Evolutionary conservation across 2,113 vertebrate species (phyloP).

Genomic region (Theristicus caerulescens): DNA sequence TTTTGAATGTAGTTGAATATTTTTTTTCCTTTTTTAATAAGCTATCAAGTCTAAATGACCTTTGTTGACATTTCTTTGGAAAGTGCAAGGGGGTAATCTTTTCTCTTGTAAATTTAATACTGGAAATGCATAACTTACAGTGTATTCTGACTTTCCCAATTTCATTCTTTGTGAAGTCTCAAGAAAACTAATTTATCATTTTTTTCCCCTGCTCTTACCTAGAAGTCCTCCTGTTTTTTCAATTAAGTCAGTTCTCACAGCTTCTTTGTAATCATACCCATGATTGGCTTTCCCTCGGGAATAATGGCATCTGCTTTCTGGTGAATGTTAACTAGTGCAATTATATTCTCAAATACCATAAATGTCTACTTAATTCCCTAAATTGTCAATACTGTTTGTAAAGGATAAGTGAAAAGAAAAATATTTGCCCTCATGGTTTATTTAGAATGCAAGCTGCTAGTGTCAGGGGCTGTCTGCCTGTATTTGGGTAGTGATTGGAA

Average conservation of each 20-base stretch:
- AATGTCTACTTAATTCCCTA: constrained; percentile 29
- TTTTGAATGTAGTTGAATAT: not conserved
- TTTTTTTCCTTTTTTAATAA: not conserved
- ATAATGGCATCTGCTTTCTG: constrained; percentile 30
- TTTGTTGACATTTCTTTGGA: not conserved
- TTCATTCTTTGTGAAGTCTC: not conserved
- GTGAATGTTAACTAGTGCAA: constrained; percentile 37
- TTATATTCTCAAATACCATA: constrained; percentile 46
- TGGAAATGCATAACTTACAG: not conserved
- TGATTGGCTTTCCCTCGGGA: constrained; percentile 1
- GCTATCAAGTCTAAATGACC: not conserved
- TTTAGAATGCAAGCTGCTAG: not conserved
- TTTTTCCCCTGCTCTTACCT: not conserved
- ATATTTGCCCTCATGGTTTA: constrained; percentile 27
- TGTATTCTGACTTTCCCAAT: not conserved
- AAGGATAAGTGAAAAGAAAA: constrained; percentile 45
- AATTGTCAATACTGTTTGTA: constrained; percentile 40
- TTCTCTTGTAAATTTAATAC: not conserved
- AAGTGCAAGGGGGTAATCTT: not conserved
- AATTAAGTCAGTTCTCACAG: not conserved
- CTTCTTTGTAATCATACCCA: not conserved
- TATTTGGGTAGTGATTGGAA: not conserved
- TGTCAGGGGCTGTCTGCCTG: not conserved
- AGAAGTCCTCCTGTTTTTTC: not conserved
- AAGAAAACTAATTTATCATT: not conserved